Evolutionary conservation across 2,888 invertebrate species (phyloP).

Genomic region (Serripes groenlandicus): DNA sequence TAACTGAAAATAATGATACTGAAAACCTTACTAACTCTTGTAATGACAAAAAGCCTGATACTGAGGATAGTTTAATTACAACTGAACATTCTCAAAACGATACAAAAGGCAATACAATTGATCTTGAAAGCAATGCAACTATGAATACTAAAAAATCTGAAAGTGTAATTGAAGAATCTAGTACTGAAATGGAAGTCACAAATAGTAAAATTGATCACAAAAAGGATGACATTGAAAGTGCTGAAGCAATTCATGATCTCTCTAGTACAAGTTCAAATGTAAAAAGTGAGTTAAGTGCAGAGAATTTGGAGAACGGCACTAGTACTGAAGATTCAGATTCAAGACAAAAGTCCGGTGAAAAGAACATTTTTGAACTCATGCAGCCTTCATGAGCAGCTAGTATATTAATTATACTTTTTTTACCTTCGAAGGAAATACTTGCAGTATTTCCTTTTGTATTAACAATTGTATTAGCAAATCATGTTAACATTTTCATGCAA

Average conservation of each 20-base stretch:
- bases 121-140: neutral
- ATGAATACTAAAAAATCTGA: neutral
- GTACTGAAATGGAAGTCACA: neutral
- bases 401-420: too few species aligned
- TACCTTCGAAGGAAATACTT: too few species aligned
- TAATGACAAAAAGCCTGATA: neutral
- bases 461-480: too few species aligned
- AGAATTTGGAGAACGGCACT: neutral
- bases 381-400: conserved; percentile 48
- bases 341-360: conserved; percentile 39
- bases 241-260: neutral
- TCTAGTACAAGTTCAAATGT: neutral
- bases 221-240: neutral
- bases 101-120: neutral
- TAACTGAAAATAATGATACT: neutral
- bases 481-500: too few species aligned
- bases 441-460: too few species aligned
- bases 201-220: too few species aligned
- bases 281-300: neutral
- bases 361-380: conserved; percentile 66
- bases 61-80: neutral
- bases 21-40: too few species aligned
- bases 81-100: neutral
- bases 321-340: conserved; percentile 8
- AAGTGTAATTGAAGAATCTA: neutral